These are phyloP conservation scores for Todiramphus chloris DNA, from an alignment of 2,113 vertebrate genomes.

Conservation along the genomic window DNA sequence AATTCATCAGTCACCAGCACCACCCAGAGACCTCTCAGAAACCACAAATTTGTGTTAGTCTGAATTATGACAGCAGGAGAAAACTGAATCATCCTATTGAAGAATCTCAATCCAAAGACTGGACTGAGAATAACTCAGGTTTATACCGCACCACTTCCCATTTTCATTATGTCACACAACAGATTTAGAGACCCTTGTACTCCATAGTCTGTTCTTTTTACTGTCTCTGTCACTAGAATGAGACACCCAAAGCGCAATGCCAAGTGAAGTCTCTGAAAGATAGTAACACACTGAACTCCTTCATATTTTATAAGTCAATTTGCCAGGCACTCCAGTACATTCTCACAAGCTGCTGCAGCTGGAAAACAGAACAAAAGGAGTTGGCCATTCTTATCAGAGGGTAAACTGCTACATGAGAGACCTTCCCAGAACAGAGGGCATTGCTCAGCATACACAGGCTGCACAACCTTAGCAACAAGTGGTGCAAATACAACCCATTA, in stretches of 20 bases:
- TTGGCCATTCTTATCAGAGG: not conserved
- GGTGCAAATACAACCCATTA: not conserved
- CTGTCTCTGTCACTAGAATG: not conserved
- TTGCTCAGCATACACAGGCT: not conserved
- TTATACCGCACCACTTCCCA: not conserved
- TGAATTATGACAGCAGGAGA: not conserved
- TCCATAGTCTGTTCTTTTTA: slow-evolving; percentile 19
- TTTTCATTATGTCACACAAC: slow-evolving; percentile 3
- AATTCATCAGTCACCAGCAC: not conserved
- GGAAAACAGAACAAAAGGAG: not conserved
- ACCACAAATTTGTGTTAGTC: not conserved
- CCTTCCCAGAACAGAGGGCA: not conserved
- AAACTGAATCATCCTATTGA: not conserved
- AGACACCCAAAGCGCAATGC: not conserved
- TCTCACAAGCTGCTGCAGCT: not conserved
- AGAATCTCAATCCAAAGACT: not conserved
- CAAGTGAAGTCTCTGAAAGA: not conserved
- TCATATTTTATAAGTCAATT: slow-evolving; percentile 41
- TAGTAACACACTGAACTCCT: not conserved
- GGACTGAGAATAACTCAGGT: not conserved
- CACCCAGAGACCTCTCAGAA: not conserved
- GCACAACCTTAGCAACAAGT: not conserved
- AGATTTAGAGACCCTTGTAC: slow-evolving; percentile 25
- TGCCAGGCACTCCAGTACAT: not conserved
- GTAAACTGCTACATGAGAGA: not conserved